phyloP scores from a whole-genome alignment of 2,113 vertebrate genomes.

The Campylomormyrus tamandua region DNA sequence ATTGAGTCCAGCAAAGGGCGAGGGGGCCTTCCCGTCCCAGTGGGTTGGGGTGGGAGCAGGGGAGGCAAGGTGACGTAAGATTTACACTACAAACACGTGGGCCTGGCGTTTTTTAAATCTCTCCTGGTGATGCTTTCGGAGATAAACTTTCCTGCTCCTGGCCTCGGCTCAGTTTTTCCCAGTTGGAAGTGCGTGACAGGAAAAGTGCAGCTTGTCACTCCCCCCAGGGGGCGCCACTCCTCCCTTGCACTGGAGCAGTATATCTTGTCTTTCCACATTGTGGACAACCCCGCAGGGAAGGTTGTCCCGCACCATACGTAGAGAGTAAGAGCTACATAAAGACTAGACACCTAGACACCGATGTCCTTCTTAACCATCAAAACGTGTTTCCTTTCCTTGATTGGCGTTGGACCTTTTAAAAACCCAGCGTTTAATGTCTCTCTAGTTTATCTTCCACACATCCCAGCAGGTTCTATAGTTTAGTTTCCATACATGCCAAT shows the following conservation, averaged over 20 bases:
- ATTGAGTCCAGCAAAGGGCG: constrained; percentile 38
- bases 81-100: constrained; percentile 30
- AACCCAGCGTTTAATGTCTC: not conserved
- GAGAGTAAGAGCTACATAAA: not conserved
- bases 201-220: not conserved
- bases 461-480: not conserved
- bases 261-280: not conserved
- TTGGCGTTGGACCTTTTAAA: not conserved
- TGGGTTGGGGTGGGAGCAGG: not conserved
- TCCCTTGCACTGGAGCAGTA: not conserved
- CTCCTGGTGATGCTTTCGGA: not conserved
- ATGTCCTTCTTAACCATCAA: not conserved
- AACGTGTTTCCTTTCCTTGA: not conserved
- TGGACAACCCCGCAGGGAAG: not conserved
- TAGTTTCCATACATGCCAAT: not conserved
- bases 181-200: not conserved
- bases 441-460: not conserved
- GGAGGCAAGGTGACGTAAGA: constrained; percentile 32
- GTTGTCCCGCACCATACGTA: not conserved
- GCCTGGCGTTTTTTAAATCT: not conserved
- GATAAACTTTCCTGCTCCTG: not conserved
- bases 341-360: not conserved
- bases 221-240: not conserved
- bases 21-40: constrained; percentile 41
- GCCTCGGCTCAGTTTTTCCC: not conserved